These are phyloP conservation scores for Pinctada fucata DNA, from an alignment of 2,888 invertebrate species.

Conservation along the genomic window DNA sequence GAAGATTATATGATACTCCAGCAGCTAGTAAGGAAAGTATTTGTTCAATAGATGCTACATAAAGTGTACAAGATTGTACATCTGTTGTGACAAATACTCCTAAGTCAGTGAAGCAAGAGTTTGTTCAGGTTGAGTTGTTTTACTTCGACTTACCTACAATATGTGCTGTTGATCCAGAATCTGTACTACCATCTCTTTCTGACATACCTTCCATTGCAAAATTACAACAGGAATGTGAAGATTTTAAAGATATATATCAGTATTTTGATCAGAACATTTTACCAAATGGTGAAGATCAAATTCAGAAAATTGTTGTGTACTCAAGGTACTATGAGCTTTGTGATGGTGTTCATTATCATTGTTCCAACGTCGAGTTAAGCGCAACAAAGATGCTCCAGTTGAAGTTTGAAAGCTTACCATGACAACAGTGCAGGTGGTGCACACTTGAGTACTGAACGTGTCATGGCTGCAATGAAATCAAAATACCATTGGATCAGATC, in stretches of 20 bases:
- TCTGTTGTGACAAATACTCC: no score
- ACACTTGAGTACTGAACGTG: constrained; percentile 24
- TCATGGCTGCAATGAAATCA: constrained; percentile 29
- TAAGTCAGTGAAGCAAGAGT: no score
- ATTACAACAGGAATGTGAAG: constrained; percentile 8
- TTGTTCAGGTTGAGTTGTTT: no score
- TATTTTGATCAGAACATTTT: not conserved
- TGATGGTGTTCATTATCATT: constrained; percentile 17
- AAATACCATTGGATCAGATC: constrained; percentile 10
- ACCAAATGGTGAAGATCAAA: not conserved
- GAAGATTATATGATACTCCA: no score
- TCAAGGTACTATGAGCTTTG: constrained; percentile 10
- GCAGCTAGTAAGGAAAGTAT: no score
- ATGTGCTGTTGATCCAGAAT: no score
- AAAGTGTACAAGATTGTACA: no score
- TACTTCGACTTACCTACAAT: no score
- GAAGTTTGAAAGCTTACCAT: constrained; percentile 9
- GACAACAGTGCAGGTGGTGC: constrained; percentile 13
- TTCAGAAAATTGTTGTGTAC: not conserved
- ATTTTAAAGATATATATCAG: constrained; percentile 4
- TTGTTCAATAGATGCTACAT: no score
- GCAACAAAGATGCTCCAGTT: not conserved
- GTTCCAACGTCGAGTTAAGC: constrained; percentile 25
- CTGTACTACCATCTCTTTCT: no score
- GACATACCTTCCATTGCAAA: not conserved